phyloP scores from a whole-genome alignment of 2,113 vertebrate species.

The Diadophis punctatus region DNA sequence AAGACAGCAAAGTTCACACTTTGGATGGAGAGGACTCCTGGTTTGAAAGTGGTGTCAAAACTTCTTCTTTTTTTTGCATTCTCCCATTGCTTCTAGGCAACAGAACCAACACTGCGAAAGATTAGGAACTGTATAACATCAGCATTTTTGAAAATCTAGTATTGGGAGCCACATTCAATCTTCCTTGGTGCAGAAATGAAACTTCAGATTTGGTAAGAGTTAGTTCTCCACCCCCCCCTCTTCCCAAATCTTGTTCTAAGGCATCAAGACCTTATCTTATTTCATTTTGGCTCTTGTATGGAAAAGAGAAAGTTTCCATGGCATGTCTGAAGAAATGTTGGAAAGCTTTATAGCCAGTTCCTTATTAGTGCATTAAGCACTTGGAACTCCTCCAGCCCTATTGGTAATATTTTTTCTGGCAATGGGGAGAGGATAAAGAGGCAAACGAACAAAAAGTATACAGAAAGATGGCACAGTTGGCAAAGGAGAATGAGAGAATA shows the following conservation, averaged over 20 bases:
- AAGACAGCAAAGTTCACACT: too few relatives aligned
- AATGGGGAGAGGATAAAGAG: slow-evolving; percentile 31
- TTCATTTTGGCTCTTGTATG: slow-evolving; percentile 17
- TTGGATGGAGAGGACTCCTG: too few relatives aligned
- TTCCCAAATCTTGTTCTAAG: neutral
- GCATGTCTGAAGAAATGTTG: slow-evolving; percentile 35
- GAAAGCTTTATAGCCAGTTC: slow-evolving; percentile 31
- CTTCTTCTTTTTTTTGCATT: neutral
- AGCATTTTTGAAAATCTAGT: neutral
- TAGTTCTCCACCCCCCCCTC: neutral
- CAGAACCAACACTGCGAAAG: neutral
- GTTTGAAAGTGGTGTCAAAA: too few relatives aligned
- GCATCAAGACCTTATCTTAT: slow-evolving; percentile 16
- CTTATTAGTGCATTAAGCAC: slow-evolving; percentile 26
- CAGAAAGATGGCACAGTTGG: slow-evolving; percentile 46
- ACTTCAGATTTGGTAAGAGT: neutral
- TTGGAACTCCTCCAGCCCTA: slow-evolving; percentile 30
- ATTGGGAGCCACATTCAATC: neutral
- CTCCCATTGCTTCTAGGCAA: neutral
- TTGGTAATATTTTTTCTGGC: slow-evolving; percentile 47
- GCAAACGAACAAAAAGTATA: slow-evolving; percentile 15
- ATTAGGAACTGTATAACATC: neutral
- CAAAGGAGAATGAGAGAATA: neutral
- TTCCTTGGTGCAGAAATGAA: neutral
- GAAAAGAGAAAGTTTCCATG: slow-evolving; percentile 37